A percentile compares a stretch with the other conserved stretches of the same genome.
phyloP scores from a whole-genome alignment of 2,888 invertebrate genomes.

The Drosophila macrospina region DNA sequence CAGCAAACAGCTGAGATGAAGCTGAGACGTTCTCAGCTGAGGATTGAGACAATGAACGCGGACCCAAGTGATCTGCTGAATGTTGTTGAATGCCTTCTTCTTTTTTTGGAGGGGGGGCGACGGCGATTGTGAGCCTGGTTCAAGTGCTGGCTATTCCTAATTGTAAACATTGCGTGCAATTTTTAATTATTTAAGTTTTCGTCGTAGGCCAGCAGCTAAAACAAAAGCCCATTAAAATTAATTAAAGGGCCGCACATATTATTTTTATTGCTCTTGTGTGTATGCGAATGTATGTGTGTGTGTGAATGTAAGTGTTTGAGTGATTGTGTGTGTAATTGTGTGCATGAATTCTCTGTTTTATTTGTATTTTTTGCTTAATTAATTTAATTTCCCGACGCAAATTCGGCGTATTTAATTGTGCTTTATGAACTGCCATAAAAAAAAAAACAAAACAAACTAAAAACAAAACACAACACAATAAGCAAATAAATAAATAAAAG shows the following conservation, averaged over 20 bases:
- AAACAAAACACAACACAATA: conserved; percentile 35
- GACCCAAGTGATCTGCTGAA: not conserved
- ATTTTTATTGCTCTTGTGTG: conserved; percentile 69
- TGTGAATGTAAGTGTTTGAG: conserved; percentile 13
- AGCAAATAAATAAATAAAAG: conserved; percentile 36
- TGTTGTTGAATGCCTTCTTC: not conserved
- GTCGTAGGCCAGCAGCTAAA: conserved; percentile 58
- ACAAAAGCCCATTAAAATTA: conserved; percentile 77
- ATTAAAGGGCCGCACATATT: conserved; percentile 77
- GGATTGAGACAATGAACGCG: not conserved
- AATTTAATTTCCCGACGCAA: conserved; percentile 76
- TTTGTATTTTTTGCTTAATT: conserved; percentile 68
- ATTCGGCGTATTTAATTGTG: conserved; percentile 75
- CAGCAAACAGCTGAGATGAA: no score
- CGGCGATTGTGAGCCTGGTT: conserved; percentile 39
- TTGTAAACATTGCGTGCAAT: conserved; percentile 84
- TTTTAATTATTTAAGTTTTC: conserved; percentile 84
- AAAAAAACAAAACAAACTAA: conserved; percentile 39
- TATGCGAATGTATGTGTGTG: conserved; percentile 25
- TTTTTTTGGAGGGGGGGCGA: not conserved
- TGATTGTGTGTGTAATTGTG: conserved; percentile 43
- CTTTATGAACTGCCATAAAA: conserved; percentile 83
- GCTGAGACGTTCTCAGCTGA: not conserved
- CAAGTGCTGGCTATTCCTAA: conserved; percentile 76
- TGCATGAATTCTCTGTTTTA: conserved; percentile 59